A percentile compares a stretch with the other conserved stretches of the same genome.
These are phyloP conservation scores for Brassicogethes aeneus DNA, from an alignment of 2,888 invertebrate species.

Conservation along the genomic window DNA sequence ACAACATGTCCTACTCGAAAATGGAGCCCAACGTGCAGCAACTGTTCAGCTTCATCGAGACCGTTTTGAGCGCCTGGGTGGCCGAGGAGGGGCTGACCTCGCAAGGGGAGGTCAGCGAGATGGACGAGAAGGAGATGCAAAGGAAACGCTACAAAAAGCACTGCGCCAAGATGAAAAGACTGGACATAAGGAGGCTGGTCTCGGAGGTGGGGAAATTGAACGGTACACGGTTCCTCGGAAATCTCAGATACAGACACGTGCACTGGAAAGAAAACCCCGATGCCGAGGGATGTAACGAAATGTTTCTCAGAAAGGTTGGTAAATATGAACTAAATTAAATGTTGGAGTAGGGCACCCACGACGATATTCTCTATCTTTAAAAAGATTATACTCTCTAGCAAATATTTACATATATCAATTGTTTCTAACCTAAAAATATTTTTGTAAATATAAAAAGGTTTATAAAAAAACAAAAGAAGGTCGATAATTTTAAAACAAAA, in stretches of 20 bases:
- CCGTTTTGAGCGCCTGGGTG: constrained; percentile 71
- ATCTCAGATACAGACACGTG: constrained; percentile 64
- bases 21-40: constrained; percentile 72
- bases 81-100: constrained; percentile 63
- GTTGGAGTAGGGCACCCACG: too few species aligned
- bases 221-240: constrained; percentile 58
- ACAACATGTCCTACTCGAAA: constrained; percentile 44
- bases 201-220: constrained; percentile 61
- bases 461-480: too few species aligned
- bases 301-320: constrained; percentile 81
- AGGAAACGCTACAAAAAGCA: constrained; percentile 52
- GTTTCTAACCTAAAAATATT: too few species aligned
- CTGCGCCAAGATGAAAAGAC: constrained; percentile 55
- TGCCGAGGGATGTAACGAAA: constrained; percentile 80
- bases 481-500: too few species aligned
- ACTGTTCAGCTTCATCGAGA: constrained; percentile 73
- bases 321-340: too few species aligned
- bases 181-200: constrained; percentile 60
- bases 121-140: constrained; percentile 56
- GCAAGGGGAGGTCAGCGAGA: constrained; percentile 65
- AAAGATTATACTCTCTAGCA: too few species aligned
- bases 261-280: constrained; percentile 82
- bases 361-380: too few species aligned
- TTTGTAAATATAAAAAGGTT: too few species aligned
- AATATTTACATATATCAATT: too few species aligned